Base-by-base conservation (phyloP, 1,140 invertebrate genomes). In the Gryon sp. region DNA sequence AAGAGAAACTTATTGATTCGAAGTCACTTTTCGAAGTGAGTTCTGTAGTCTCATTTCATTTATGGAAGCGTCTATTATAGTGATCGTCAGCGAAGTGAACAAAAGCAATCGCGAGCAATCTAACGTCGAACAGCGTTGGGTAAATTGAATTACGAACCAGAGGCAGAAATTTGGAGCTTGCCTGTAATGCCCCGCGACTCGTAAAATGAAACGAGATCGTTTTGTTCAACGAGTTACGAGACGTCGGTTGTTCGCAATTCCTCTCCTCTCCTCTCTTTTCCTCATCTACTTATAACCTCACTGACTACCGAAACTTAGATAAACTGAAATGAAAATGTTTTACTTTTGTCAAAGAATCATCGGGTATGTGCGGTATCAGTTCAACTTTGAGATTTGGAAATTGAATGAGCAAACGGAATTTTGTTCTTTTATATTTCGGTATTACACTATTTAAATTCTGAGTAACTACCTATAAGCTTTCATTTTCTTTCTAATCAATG, bases 81-180 rank as follows among this genome's bases (percentile, higher is more conserved):
- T 60, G 53, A 76, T 72, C 74, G 60, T 76, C 74, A 76, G 74
- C 60, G 59, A 76, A 76, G 74, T 76, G 74, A 76, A 76, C 74
- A 76, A 76, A 76, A 76, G 74, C 74, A 76, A 76, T 76, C 74
- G 74, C 60, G 74, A 76, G 74, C 74, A 70, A 76, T 70, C 74
- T 76, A 76, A 70, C 74, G 74, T 76, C 74, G 74, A 76, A 76
- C 74, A 76, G 74, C 74, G 66, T 66, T 66, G 66, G 59, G 74
- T 76, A 76, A 76, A 76, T 76, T 76, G 74, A 76, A 76, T 76
- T 76, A 76, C 74, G 74, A 76, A 70, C 59, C 74, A 70, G 74
- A 76, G 59, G 74, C 65, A 76, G 74, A 76, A 76, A 76, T 70
- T 76, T 70, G 59, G 74, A 66, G 60, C 60, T 70, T 22, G 66